phyloP scores from a whole-genome alignment of 2,888 invertebrate genomes.

The Diarsia rubi region DNA sequence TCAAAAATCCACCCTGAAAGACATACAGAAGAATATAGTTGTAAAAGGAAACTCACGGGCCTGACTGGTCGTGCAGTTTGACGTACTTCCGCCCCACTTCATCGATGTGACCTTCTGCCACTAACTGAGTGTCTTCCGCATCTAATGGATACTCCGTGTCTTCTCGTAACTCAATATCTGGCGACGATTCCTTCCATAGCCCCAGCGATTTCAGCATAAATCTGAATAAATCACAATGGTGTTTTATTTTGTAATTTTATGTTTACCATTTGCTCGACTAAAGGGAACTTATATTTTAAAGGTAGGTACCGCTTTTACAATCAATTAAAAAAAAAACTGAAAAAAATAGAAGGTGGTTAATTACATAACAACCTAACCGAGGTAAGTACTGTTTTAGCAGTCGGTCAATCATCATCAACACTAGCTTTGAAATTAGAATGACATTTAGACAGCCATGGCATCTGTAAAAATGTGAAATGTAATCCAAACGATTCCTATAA shows the following conservation, averaged over 20 bases:
- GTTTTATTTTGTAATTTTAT: not conserved
- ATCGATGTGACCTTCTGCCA: conserved; percentile 79
- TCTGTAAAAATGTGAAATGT: too few species aligned
- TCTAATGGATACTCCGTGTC: conserved; percentile 81
- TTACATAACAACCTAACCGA: too few species aligned
- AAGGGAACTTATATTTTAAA: too few species aligned
- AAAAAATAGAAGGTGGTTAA: too few species aligned
- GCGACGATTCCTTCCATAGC: conserved; percentile 92
- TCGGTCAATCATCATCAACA: too few species aligned
- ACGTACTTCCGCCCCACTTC: conserved; percentile 85
- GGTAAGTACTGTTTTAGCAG: too few species aligned
- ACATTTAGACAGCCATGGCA: too few species aligned
- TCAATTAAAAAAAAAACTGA: too few species aligned
- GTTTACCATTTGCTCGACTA: not conserved
- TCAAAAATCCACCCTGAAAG: not conserved
- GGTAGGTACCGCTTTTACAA: too few species aligned
- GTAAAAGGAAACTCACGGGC: conserved; percentile 82
- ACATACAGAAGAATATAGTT: not conserved
- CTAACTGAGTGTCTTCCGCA: conserved; percentile 79
- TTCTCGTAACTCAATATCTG: conserved; percentile 84
- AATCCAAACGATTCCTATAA: too few species aligned
- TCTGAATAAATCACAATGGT: conserved; percentile 80
- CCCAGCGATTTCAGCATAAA: conserved; percentile 98
- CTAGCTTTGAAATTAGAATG: too few species aligned
- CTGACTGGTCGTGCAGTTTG: conserved; percentile 77